These are phyloP conservation scores for Drosophila greeni DNA, from an alignment of 2,888 invertebrate species.

Conservation along the genomic window DNA sequence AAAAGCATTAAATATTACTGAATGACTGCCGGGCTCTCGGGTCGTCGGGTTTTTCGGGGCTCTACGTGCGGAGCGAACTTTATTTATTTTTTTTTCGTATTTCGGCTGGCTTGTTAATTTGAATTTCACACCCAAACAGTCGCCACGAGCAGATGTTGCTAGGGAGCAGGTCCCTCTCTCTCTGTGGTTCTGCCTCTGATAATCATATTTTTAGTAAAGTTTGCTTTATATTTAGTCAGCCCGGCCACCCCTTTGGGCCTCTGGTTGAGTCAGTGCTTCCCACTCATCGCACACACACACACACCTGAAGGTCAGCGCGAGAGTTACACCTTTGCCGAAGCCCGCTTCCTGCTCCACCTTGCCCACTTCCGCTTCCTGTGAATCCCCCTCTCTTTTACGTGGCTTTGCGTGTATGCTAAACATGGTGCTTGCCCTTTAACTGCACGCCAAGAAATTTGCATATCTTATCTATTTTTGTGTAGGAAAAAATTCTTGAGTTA, in stretches of 20 bases:
- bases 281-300: constrained; percentile 6
- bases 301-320: constrained; percentile 32
- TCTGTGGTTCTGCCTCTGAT: constrained; percentile 11
- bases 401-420: constrained; percentile 31
- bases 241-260: constrained; percentile 12
- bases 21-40: constrained; percentile 47
- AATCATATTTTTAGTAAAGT: constrained; percentile 53
- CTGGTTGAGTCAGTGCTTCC: constrained; percentile 16
- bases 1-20: constrained; percentile 62
- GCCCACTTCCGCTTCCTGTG: constrained; percentile 35
- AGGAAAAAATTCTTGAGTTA: background rate
- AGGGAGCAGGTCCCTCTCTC: constrained; percentile 10
- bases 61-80: constrained; percentile 59
- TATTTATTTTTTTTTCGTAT: constrained; percentile 2
- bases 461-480: constrained; percentile 4
- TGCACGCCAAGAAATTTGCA: constrained; percentile 9
- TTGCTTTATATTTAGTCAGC: constrained; percentile 31
- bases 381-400: background rate
- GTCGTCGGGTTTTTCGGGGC: constrained; percentile 37
- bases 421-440: constrained; percentile 14
- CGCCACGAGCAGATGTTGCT: constrained; percentile 24
- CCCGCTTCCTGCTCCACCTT: constrained; percentile 31
- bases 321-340: constrained; percentile 32
- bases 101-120: constrained; percentile 58
- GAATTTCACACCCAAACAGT: constrained; percentile 62